Evolutionary conservation across 2,888 invertebrate species (phyloP).

Genomic region (Leistus spinibarbis): DNA sequence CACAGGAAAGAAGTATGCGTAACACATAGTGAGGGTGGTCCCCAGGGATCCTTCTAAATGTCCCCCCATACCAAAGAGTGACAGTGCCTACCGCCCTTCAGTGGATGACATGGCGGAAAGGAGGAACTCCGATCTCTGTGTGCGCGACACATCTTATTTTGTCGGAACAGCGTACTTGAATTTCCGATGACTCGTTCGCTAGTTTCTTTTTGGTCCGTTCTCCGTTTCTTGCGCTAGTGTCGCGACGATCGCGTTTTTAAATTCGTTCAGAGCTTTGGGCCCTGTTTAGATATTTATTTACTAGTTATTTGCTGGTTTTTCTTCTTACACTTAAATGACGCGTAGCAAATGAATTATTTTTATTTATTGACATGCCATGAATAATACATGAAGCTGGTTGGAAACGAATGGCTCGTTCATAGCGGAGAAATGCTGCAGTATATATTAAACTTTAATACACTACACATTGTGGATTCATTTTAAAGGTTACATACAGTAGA

Average conservation of each 20-base stretch:
- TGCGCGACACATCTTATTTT: slow-evolving; percentile 9
- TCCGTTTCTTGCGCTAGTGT: background rate
- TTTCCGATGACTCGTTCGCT: background rate
- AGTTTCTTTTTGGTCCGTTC: background rate
- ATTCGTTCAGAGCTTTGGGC: background rate
- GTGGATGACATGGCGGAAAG: background rate
- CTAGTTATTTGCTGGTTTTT: background rate
- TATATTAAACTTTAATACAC: background rate
- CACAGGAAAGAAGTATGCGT: background rate
- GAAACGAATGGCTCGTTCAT: background rate
- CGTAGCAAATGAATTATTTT: background rate
- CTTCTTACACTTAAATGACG: background rate
- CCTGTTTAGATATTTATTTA: slow-evolving; percentile 6
- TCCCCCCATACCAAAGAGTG: background rate
- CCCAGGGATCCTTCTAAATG: background rate
- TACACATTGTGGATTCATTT: background rate
- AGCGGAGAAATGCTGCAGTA: background rate
- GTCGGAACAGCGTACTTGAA: background rate
- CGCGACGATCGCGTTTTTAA: slow-evolving; percentile 6
- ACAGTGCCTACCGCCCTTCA: background rate
- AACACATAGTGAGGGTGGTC: background rate
- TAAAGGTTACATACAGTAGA: background rate
- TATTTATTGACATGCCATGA: background rate
- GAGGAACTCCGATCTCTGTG: background rate
- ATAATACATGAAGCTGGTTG: background rate